These are phyloP conservation scores for Stenopsyche tienmushanensis DNA, from an alignment of 1,140 invertebrate genomes.

Conservation along the genomic window DNA sequence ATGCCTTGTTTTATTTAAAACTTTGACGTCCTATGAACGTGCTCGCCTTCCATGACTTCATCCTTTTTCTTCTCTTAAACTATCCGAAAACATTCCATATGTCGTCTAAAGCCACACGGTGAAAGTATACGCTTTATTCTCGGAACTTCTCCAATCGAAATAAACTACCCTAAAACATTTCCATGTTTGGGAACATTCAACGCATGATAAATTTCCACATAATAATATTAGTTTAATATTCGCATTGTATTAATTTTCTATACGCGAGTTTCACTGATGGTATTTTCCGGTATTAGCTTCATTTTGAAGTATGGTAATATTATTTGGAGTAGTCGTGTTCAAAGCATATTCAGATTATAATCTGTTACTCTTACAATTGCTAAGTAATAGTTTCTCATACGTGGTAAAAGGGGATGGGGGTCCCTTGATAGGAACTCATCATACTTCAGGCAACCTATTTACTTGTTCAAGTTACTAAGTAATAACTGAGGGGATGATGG, in stretches of 20 bases:
- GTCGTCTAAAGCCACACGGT: no score
- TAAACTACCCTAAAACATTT: no score
- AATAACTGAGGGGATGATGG: constrained; percentile 33
- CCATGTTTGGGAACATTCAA: no score
- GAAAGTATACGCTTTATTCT: no score
- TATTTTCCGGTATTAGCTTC: constrained; percentile 37
- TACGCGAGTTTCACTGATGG: background rate
- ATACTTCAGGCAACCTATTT: constrained; percentile 28
- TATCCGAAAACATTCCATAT: constrained; percentile 21
- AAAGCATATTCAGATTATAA: constrained; percentile 36
- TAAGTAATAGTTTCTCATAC: constrained; percentile 34
- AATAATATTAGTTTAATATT: constrained; percentile 21
- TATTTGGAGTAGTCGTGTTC: constrained; percentile 24
- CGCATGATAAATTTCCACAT: no score
- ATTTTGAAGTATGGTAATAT: constrained; percentile 33
- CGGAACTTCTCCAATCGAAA: no score
- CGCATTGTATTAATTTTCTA: background rate
- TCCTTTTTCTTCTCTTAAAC: constrained; percentile 16
- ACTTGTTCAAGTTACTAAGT: constrained; percentile 17
- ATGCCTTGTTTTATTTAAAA: constrained; percentile 35
- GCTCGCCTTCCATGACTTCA: constrained; percentile 27
- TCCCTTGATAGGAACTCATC: constrained; percentile 12
- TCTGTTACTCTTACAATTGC: constrained; percentile 30
- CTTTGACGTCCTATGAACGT: constrained; percentile 17
- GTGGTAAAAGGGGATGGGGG: background rate